phyloP scores from a whole-genome alignment of 2,113 vertebrate genomes.

The Pteruthius melanotis region DNA sequence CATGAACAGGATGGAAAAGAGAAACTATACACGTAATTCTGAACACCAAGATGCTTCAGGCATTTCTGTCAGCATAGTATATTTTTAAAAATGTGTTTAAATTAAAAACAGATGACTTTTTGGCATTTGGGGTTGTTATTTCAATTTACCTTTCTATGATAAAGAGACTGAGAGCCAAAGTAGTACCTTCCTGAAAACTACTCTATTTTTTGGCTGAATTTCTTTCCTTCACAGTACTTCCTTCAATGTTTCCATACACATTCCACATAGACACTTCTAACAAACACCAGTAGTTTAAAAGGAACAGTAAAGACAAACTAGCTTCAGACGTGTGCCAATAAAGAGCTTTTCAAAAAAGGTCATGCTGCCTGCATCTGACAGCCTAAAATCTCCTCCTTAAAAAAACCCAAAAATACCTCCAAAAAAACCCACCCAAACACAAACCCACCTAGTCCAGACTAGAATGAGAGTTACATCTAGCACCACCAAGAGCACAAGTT shows the following conservation, averaged over 20 bases:
- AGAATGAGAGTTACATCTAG: background rate
- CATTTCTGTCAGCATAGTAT: background rate
- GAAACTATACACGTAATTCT: background rate
- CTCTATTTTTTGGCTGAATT: background rate
- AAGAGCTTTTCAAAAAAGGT: background rate
- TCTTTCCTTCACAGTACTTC: background rate
- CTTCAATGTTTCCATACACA: background rate
- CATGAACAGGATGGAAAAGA: background rate
- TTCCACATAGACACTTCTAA: background rate
- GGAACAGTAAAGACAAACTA: background rate
- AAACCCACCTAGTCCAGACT: background rate
- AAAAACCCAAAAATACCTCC: background rate
- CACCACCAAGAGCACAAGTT: background rate
- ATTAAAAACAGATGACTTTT: background rate
- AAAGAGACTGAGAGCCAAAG: background rate
- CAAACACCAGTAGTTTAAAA: background rate
- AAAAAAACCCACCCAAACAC: background rate
- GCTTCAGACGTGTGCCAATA: background rate
- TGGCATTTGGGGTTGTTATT: background rate
- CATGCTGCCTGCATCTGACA: background rate
- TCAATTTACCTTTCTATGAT: background rate
- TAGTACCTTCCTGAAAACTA: background rate
- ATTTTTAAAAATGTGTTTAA: background rate
- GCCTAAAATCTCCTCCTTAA: background rate
- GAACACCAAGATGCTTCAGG: background rate